Evolutionary conservation across 2,888 invertebrate genomes (phyloP), one percentile per base, ranked within the genome.

Genomic region (Augiades crinisus): DNA sequence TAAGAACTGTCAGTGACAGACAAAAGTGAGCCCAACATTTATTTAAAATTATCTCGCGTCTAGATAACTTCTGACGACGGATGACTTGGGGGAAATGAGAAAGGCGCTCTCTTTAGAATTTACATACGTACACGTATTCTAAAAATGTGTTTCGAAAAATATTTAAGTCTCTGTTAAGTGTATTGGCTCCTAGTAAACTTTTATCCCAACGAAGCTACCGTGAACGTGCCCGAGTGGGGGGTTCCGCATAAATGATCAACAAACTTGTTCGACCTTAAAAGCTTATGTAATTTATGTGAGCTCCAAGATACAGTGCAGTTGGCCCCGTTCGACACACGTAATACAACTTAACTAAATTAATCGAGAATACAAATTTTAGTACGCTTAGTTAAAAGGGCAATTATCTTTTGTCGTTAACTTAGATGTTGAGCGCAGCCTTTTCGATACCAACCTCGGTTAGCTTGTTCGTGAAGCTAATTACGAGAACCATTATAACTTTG

Each of bases 261-360:
- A 65, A 77, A 75, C 67, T 75, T 68, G 63, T 67, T 71, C 61
- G 56, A 68, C 68, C 65, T 68, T 70, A 68, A 67, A 67, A 65
- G 72, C 70, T 76, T 76, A 72, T 67, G 70, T 75, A 78, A 78
- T 68, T 61, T 61, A 63, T 65, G 63, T 62, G 66, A 59, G 60
- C 63, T 61, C 59, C 12, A 30, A 59, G 61, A 55, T 62, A 59
- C 56, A 59, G 64, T 53, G 56, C 40, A 30, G 53, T 50, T 62
- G 68, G 62, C 67, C 69, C 67, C 71, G 68, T 76, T 75, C 65
- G 65, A 61, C 56, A 62, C 57, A 58, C 56, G 49, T 61, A 58
- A 57, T 65, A 69, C 61, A 66, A 60, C 60, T 60, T 60, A 61
- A 54, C 55, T 57, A 64, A 61, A 61, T 61, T 57, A 56, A 60